These are phyloP conservation scores for Polydrusus cervinus DNA, from an alignment of 2,888 invertebrate species.

Conservation along the genomic window DNA sequence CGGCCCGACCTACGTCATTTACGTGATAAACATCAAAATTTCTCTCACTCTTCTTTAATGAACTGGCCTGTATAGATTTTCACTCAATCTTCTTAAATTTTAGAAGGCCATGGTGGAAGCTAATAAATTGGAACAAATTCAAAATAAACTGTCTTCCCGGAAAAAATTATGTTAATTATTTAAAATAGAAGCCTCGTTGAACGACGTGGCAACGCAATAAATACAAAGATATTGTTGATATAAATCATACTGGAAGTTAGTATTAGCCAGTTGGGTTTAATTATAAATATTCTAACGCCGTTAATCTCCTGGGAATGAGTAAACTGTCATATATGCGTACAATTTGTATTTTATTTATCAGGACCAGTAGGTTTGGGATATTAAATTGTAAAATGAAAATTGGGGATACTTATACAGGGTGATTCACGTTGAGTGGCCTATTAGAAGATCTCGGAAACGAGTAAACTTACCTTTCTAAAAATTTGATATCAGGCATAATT, in stretches of 20 bases:
- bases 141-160: not conserved
- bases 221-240: conserved; percentile 10
- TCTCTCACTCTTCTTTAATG: no score
- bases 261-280: conserved; percentile 15
- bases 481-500: no score
- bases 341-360: conserved; percentile 3
- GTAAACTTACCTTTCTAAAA: no score
- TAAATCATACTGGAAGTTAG: conserved; percentile 6
- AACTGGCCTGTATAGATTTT: no score
- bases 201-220: conserved; percentile 2
- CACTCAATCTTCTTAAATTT: no score
- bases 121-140: no score
- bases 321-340: conserved; percentile 2
- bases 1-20: no score
- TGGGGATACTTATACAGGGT: not conserved
- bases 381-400: not conserved
- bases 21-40: no score
- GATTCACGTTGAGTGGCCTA: no score
- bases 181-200: not conserved
- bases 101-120: no score
- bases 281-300: conserved; percentile 18
- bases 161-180: not conserved
- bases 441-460: no score
- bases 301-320: conserved; percentile 4
- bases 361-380: not conserved